Base-by-base conservation (phyloP, 2,113 vertebrate genomes). In the Nothocercus julius region DNA sequence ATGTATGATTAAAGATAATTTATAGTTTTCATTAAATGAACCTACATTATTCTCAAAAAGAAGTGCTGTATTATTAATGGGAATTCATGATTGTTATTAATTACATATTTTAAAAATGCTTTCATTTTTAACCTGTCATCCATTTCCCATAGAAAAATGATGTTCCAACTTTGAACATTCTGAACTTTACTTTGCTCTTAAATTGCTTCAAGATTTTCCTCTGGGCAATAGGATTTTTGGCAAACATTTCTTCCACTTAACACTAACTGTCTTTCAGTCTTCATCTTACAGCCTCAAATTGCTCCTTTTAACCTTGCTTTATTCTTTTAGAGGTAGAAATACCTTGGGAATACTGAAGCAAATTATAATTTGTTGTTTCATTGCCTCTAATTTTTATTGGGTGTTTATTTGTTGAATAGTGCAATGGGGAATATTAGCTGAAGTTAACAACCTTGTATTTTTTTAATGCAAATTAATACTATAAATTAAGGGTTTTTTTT, bases 11-110 rank as follows among this genome's bases (percentile, higher is more conserved):
- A 96, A 76, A 61, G 72, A 92, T 91, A 92, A 89, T 87, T 96
- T 89, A 82, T 89, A 77, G 62, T 82, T 94, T 96, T 95, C 75
- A 94, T 96, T 96, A 93, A 85, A 82, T 16, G 64, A 87, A 90
- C 5, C 6, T 79, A 53, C 25, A 72, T 87, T 90, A 70, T 80
- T 94, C 70, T 92, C 17, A 12, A 82, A 87, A 82, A 25, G 90
- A 90, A 89, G 30, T 82, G 56, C 18, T 90, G 45, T 81, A 20
- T 91, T 96, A 91, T 83, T 96, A 93, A 90, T 86, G 64, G 62
- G 84, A 95, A 92, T 62, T 80, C 27, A 68, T 68, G 38, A 82
- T 77, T 89, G 13, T 63, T 95, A 82, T 83, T 95, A 95, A 96
- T 96, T 92, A 45, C 27, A 70, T 28, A 67, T 91, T 94, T 92